Percentiles rank a stretch among this genome's conserved stretches.
phyloP scores from a whole-genome alignment of 1,140 invertebrate genomes.

The Euglossa dilemma region DNA sequence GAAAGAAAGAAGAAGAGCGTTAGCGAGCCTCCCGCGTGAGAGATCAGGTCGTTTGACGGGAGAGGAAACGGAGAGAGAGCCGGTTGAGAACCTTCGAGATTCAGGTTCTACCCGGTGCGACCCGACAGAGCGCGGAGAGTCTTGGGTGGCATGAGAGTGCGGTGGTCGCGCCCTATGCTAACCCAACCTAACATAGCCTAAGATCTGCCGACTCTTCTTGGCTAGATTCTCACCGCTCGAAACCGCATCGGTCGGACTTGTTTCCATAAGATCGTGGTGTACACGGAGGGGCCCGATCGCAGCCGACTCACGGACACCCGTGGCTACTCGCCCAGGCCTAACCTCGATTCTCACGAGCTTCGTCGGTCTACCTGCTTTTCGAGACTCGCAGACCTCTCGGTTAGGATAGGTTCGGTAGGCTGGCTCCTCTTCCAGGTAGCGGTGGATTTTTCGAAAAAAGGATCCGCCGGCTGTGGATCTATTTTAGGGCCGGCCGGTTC shows the following conservation, averaged over 20 bases:
- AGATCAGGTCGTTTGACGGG: slow-evolving; percentile 26
- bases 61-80: slow-evolving; percentile 38
- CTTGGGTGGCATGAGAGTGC: slow-evolving; percentile 76
- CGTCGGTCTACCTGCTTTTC: slow-evolving; percentile 22
- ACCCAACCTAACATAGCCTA: slow-evolving; percentile 68
- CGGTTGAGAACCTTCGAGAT: slow-evolving; percentile 79
- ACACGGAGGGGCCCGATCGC: slow-evolving; percentile 36
- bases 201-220: slow-evolving; percentile 64
- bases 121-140: slow-evolving; percentile 67
- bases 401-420: slow-evolving; percentile 19
- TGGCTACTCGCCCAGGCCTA: slow-evolving; percentile 56
- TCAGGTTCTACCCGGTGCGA: slow-evolving; percentile 78
- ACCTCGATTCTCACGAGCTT: slow-evolving; percentile 61
- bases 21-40: neutral
- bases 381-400: neutral
- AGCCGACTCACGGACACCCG: slow-evolving; percentile 56
- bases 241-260: slow-evolving; percentile 64
- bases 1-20: neutral
- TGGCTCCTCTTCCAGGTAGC: neutral
- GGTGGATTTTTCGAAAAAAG: neutral
- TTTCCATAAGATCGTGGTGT: slow-evolving; percentile 54
- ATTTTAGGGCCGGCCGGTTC: neutral
- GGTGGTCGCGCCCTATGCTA: slow-evolving; percentile 76
- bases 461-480: neutral
- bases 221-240: slow-evolving; percentile 73